phyloP scores from a whole-genome alignment of 2,113 vertebrate genomes.

The Scytalopus superciliaris region DNA sequence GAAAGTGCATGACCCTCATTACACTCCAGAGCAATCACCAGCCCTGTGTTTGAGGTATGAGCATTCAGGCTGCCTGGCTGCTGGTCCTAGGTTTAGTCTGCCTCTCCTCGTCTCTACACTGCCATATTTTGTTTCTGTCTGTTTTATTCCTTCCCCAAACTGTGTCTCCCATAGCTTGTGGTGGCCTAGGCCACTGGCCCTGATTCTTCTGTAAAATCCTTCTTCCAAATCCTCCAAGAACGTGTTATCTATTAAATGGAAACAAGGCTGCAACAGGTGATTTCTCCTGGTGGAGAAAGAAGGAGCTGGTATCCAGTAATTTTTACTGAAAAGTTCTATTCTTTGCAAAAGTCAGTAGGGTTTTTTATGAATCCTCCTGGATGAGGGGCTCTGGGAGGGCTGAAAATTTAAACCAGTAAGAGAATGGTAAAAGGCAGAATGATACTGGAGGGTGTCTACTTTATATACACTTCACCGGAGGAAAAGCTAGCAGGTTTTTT shows the following conservation, averaged over 20 bases:
- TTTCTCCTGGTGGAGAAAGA: neutral
- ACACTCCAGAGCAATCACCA: neutral
- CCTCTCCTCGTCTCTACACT: neutral
- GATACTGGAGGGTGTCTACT: neutral
- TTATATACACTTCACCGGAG: neutral
- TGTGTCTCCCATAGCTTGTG: neutral
- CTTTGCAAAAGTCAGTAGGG: neutral
- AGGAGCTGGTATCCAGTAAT: neutral
- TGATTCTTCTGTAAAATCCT: neutral
- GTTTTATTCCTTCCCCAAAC: neutral
- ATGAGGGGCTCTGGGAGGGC: neutral
- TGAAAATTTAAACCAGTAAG: neutral
- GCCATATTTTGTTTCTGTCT: neutral
- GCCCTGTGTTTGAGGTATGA: rapidly evolving
- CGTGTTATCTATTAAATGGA: neutral
- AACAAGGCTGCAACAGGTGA: neutral
- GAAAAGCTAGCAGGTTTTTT: neutral
- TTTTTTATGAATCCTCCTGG: neutral
- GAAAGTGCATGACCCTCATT: neutral
- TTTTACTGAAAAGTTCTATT: neutral
- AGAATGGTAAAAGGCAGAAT: neutral
- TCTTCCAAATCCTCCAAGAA: neutral
- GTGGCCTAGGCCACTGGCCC: neutral
- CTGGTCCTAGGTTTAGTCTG: neutral
- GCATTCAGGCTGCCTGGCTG: neutral